Evolutionary conservation across 1,140 invertebrate genomes (phyloP), one percentile per base, ranked within the genome.

Genomic region (Nixonia krombeini): DNA sequence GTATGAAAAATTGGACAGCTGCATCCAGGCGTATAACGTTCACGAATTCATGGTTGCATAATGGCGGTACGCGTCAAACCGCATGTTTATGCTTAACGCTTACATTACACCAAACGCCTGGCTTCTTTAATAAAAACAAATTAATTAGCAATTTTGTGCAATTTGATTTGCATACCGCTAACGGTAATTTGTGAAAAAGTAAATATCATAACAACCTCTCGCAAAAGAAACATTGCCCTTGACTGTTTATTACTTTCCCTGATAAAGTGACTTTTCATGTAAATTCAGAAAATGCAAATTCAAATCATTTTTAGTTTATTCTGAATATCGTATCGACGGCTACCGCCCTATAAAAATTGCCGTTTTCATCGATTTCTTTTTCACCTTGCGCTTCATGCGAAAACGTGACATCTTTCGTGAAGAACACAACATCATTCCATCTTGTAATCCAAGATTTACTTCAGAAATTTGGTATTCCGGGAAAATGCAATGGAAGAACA

Each of bases 231-330:
- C 26, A 51, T 61, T 55, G 25, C 46, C 51, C 26, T 67, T 45
- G 58, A n/a, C n/a, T n/a, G n/a, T n/a, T n/a, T n/a, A n/a, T n/a
- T n/a, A n/a, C n/a, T n/a, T n/a, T n/a, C n/a, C n/a, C n/a, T n/a
- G n/a, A n/a, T n/a, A n/a, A n/a, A n/a, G n/a, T n/a, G n/a, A n/a
- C 53, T 67, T 59, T 67, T 59, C 55, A 67, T 38, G 50, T 29
- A 42, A 55, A 66, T 35, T 33, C 31, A 40, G 49, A 58, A 58
- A 58, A 23, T 28, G n/a, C 35, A 55, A 67, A 56, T 57, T 56
- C 64, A 46, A 53, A 51, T 37, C 51, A 52, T 61, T 62, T 61
- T 45, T 68, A 57, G 46, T 68, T 68, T 62, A 52, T 62, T 68
- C 56, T 57, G 42, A 62, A 68, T 57, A 46, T 51, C 59, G 52